Evolutionary conservation across 2,797 vertebrate genomes (phyloP).

Genomic region (Lagorchestes hirsutus): DNA sequence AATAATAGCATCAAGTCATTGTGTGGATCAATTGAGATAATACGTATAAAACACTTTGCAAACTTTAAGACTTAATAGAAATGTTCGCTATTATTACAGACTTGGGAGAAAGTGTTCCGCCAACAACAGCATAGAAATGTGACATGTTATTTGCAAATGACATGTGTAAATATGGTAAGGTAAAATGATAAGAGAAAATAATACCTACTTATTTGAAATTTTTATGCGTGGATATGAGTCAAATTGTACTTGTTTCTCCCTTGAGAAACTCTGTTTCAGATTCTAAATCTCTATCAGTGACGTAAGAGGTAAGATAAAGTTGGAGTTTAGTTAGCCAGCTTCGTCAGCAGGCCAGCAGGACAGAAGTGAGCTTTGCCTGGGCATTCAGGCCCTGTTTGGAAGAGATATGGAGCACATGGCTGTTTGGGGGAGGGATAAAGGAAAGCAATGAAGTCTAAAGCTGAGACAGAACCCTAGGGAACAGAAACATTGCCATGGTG

Average conservation of each 20-base stretch:
- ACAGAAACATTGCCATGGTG: neutral
- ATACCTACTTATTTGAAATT: neutral
- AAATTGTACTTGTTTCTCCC: neutral
- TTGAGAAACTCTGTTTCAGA: neutral
- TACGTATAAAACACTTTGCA: neutral
- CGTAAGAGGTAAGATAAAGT: conserved; percentile 66
- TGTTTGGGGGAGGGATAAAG: neutral
- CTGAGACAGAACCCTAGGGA: neutral
- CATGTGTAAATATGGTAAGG: neutral
- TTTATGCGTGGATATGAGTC: neutral
- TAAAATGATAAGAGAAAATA: neutral
- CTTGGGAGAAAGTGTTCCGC: neutral
- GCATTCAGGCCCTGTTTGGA: neutral
- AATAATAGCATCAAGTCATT: neutral
- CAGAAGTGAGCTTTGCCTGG: neutral
- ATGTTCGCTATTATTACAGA: neutral
- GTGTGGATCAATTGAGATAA: neutral
- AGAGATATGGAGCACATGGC: neutral
- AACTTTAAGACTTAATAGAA: neutral
- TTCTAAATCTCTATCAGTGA: conserved; percentile 28
- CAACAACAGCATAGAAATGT: neutral
- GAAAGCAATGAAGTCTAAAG: neutral
- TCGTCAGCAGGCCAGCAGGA: neutral
- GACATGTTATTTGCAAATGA: neutral
- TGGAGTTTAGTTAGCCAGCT: neutral